Percentiles rank a stretch among this genome's conserved stretches.
Conservation (phyloP, 2,113 vertebrate species). For the Poeciliopsis retropinna region DNA sequence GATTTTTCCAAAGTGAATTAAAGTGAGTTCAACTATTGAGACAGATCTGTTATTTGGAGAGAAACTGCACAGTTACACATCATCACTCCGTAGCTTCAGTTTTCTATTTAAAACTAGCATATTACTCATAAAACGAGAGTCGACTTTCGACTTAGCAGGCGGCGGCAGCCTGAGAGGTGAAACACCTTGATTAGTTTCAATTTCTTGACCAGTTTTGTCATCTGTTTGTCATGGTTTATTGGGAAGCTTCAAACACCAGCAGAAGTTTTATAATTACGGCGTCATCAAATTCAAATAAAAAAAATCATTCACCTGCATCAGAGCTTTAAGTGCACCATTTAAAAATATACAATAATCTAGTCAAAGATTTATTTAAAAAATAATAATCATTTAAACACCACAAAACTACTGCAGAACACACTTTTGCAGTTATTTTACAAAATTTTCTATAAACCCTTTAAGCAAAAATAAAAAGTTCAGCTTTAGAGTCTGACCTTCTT, state of each 20-base stretch:
- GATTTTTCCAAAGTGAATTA: not conserved
- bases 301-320: not conserved
- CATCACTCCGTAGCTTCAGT: not conserved
- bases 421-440: too few relatives aligned
- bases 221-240: not conserved
- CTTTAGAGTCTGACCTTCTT: slow-evolving; percentile 86
- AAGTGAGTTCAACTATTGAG: not conserved
- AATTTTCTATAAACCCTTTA: too few relatives aligned
- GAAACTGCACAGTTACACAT: not conserved
- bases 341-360: not conserved
- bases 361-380: too few relatives aligned
- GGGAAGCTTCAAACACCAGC: not conserved
- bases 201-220: slow-evolving; percentile 25
- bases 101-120: slow-evolving; percentile 21
- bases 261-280: not conserved
- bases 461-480: too few relatives aligned
- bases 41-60: not conserved
- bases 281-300: not conserved
- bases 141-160: slow-evolving; percentile 27
- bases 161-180: not conserved
- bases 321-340: not conserved
- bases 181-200: slow-evolving; percentile 35
- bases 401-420: too few relatives aligned
- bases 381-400: too few relatives aligned
- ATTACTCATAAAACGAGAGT: slow-evolving; percentile 17